Base-by-base conservation (phyloP, 2,113 vertebrate genomes). In the Prionailurus bengalensis region DNA sequence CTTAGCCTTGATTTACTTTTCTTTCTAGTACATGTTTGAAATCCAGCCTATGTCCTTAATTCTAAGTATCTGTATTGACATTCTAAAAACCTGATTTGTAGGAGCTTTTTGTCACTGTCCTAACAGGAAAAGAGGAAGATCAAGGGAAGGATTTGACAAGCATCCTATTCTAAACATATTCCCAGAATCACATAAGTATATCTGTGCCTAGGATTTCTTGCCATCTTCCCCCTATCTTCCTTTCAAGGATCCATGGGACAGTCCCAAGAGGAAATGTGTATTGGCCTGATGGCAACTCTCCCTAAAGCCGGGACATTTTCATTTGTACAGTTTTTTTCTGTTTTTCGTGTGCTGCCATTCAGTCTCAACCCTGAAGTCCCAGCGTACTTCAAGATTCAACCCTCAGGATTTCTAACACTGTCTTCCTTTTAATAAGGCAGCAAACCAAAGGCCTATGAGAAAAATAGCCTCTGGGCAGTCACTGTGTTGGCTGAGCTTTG, bases 201-300 rank as follows among this genome's bases (percentile, higher is more conserved):
- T 39, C 14, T 53, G 68, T 68, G 14, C 23, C 8, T 66, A 68
- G 25, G 29, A 39, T 63, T 83, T 79, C 13, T 61, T 88, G 42
- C 14, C 25, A 8, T 23, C 51, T 16, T 0, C 2, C 1, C 1
- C 3, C 6, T 4, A 10, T 2, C 4, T 55, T 81, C 33, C 29
- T 42, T 71, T 61, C 36, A 14, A 16, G 36, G 36, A 65, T 31
- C 55, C 70, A 70, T 39, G 12, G 17, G 31, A 2, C 29, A 29
- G 23, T 6, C 27, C 12, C 7, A 45, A 42, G 14, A 51, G 27
- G 33, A 11, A 15, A 68, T 66, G 39, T 70, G 12, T 83, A 45
- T 9, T 45, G 51, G 6, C 15, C n/a, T 63, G 14, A 21, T 73
- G 39, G 4, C 9, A 36, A 36, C 17, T 66, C 23, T 15, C 11